phyloP scores from a whole-genome alignment of 2,797 vertebrate genomes.

The Pampus argenteus region DNA sequence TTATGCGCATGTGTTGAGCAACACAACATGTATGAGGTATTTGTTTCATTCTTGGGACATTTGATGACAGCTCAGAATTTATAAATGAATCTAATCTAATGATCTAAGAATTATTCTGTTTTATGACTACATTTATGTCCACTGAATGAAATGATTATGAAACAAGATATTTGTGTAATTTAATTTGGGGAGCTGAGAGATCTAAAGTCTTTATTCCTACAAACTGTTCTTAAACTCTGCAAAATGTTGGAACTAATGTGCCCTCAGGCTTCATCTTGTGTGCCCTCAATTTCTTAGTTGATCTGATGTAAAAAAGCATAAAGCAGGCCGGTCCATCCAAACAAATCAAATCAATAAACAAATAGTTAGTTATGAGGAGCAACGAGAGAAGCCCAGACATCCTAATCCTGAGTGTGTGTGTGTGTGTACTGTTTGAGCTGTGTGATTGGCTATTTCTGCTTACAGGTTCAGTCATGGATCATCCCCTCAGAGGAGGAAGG shows the following conservation, averaged over 20 bases:
- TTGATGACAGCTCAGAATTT: neutral
- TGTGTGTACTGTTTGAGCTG: conserved; percentile 5
- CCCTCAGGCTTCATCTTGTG: conserved; percentile 30
- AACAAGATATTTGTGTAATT: neutral
- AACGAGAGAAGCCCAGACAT: conserved; percentile 29
- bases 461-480: conserved; percentile 21
- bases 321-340: conserved; percentile 42
- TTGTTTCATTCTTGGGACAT: neutral
- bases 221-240: conserved; percentile 16
- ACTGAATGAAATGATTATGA: conserved; percentile 14
- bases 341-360: conserved; percentile 58
- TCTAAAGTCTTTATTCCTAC: conserved; percentile 15
- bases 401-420: conserved; percentile 22
- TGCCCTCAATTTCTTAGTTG: conserved; percentile 51
- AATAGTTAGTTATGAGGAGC: conserved; percentile 20
- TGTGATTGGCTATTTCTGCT: conserved; percentile 24
- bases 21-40: neutral
- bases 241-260: conserved; percentile 21
- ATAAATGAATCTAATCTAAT: neutral
- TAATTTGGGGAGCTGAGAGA: conserved; percentile 6
- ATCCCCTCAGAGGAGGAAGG: conserved; percentile 16
- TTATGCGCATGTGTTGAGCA: conserved; percentile 3
- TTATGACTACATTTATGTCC: neutral
- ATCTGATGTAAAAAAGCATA: conserved; percentile 43
- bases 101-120: neutral